phyloP scores from a whole-genome alignment of 2,888 invertebrate genomes.

The Melipona bicolor region DNA sequence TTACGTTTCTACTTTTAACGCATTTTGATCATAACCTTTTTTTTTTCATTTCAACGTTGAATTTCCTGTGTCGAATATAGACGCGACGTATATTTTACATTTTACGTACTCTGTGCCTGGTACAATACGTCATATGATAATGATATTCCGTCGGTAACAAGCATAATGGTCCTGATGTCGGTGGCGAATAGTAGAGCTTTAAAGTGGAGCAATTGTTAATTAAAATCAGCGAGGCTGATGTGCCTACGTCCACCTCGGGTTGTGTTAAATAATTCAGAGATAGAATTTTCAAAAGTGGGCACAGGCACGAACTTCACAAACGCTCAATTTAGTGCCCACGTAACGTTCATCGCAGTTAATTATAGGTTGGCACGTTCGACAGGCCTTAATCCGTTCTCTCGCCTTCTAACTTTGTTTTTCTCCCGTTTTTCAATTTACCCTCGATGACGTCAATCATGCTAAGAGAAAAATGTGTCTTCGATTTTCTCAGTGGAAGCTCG shows the following conservation, averaged over 20 bases:
- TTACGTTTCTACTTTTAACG: neutral
- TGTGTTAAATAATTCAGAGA: constrained; percentile 30
- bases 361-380: constrained; percentile 69
- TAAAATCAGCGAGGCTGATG: constrained; percentile 60
- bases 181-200: constrained; percentile 57
- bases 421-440: constrained; percentile 42
- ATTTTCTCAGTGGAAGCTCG: constrained; percentile 76
- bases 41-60: neutral
- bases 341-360: constrained; percentile 71
- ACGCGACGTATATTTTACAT: neutral
- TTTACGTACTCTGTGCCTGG: constrained; percentile 27
- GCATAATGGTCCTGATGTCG: constrained; percentile 71
- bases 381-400: constrained; percentile 39
- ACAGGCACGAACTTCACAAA: constrained; percentile 38
- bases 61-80: neutral
- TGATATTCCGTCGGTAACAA: constrained; percentile 66
- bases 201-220: constrained; percentile 76
- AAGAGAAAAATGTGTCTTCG: constrained; percentile 7
- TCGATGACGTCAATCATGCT: constrained; percentile 32
- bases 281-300: constrained; percentile 49
- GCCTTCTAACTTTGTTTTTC: constrained; percentile 42
- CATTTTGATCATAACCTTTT: neutral
- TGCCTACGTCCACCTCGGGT: constrained; percentile 58
- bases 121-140: constrained; percentile 43
- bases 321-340: constrained; percentile 66